phyloP scores from a whole-genome alignment of 35 echinoderm and acorn worm genomes.

The Strongylocentrotus purpuratus region DNA sequence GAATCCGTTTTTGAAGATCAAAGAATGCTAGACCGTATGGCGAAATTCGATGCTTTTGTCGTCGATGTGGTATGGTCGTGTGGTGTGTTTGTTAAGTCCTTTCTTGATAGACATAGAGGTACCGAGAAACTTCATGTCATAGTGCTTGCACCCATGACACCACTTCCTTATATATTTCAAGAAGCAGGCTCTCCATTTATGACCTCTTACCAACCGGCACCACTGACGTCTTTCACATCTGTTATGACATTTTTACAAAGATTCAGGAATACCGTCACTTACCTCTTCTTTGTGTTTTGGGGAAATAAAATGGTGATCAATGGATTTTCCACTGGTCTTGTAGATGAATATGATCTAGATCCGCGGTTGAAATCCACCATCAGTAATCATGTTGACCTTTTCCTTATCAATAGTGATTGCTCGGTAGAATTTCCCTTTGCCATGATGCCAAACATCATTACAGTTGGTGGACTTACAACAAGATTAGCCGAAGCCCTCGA shows the following conservation, averaged over 20 bases:
- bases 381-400: constrained; percentile 21
- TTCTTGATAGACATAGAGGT: background rate
- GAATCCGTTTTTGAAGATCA: background rate
- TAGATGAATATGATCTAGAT: background rate
- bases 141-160: background rate
- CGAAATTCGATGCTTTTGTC: background rate
- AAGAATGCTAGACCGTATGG: background rate
- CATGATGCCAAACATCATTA: constrained; percentile 63
- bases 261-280: background rate
- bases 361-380: background rate
- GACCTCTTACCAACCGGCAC: constrained; percentile 2
- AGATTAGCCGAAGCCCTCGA: constrained; percentile 41
- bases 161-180: constrained; percentile 7
- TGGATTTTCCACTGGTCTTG: background rate
- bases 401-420: constrained; percentile 54
- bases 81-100: background rate
- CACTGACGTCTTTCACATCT: background rate
- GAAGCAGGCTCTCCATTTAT: constrained; percentile 22
- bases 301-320: background rate
- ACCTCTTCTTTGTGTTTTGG: background rate
- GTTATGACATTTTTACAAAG: background rate
- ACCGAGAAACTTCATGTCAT: background rate
- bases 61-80: constrained; percentile 19
- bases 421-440: constrained; percentile 60
- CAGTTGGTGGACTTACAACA: constrained; percentile 69